These are phyloP conservation scores for Hydrolagus colliei DNA, from an alignment of 2,797 vertebrate species.

Conservation along the genomic window DNA sequence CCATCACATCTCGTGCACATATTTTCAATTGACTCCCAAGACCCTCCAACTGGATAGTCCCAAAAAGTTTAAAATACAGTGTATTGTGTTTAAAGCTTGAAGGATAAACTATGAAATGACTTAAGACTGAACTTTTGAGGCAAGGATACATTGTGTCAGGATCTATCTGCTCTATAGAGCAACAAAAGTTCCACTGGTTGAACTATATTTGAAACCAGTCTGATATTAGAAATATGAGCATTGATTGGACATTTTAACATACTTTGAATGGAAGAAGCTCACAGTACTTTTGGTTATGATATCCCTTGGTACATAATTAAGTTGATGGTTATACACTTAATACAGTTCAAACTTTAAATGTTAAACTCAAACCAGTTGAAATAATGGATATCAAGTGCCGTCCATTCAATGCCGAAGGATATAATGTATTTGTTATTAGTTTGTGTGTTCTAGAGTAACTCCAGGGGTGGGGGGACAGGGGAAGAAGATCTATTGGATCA, in stretches of 20 bases:
- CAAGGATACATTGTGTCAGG: background rate
- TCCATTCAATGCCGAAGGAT: slow-evolving; percentile 13
- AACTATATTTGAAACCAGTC: background rate
- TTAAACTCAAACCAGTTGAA: background rate
- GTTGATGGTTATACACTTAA: background rate
- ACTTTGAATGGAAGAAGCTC: background rate
- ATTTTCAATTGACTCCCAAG: background rate
- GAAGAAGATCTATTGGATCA: background rate
- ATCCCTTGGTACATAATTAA: background rate
- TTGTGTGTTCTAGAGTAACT: background rate
- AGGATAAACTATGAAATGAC: too few relatives aligned
- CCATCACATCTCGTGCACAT: background rate
- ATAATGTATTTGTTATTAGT: background rate
- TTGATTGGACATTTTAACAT: background rate
- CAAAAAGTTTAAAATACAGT: background rate
- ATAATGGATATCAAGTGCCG: background rate
- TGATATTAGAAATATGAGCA: background rate
- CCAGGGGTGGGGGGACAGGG: too few relatives aligned
- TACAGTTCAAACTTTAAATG: background rate
- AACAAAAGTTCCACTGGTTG: background rate
- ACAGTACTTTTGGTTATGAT: background rate
- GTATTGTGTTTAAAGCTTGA: background rate
- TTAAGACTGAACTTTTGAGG: too few relatives aligned
- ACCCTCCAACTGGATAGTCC: background rate
- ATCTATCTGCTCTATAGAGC: background rate